A percentile compares a stretch with the other conserved stretches of the same genome.
Conservation (phyloP, 2,113 vertebrate genomes). For the Felis catus region DNA sequence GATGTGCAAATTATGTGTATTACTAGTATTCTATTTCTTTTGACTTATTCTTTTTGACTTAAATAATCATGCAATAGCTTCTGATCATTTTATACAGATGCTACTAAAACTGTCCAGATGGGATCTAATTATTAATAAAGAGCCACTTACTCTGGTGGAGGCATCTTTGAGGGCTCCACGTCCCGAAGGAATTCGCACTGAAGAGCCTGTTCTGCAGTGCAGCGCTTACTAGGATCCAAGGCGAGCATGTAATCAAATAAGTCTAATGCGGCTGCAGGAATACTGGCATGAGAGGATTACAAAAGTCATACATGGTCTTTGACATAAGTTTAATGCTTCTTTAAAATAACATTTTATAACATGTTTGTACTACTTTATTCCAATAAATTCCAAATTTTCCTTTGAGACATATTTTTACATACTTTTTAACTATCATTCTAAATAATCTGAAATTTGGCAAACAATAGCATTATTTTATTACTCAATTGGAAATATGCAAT, state of each 20-base stretch:
- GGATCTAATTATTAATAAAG: neutral
- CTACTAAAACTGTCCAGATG: constrained; percentile 18
- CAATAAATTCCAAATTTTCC: neutral
- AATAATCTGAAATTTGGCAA: neutral
- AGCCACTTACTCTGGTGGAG: constrained; percentile 95
- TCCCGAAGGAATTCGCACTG: constrained; percentile 96
- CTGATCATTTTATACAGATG: neutral
- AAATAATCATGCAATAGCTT: neutral
- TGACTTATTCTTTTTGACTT: constrained; percentile 17
- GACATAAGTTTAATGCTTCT: constrained; percentile 15
- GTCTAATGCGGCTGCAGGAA: constrained; percentile 94
- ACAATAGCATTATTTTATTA: constrained; percentile 19
- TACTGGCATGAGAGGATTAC: constrained; percentile 84
- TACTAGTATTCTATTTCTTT: neutral
- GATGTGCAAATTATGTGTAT: constrained; percentile 3
- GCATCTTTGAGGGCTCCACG: constrained; percentile 98
- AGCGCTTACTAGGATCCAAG: constrained; percentile 97
- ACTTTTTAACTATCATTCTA: constrained; percentile 28
- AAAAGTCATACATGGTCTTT: constrained; percentile 40
- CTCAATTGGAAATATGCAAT: neutral
- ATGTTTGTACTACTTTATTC: neutral
- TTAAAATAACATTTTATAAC: neutral
- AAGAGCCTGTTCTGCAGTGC: constrained; percentile 96
- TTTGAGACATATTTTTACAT: constrained; percentile 32
- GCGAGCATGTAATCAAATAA: constrained; percentile 99